A percentile compares a stretch with the other conserved stretches of the same genome.
Evolutionary conservation across 2,888 invertebrate species (phyloP).

Genomic region (Brenthis hecate): DNA sequence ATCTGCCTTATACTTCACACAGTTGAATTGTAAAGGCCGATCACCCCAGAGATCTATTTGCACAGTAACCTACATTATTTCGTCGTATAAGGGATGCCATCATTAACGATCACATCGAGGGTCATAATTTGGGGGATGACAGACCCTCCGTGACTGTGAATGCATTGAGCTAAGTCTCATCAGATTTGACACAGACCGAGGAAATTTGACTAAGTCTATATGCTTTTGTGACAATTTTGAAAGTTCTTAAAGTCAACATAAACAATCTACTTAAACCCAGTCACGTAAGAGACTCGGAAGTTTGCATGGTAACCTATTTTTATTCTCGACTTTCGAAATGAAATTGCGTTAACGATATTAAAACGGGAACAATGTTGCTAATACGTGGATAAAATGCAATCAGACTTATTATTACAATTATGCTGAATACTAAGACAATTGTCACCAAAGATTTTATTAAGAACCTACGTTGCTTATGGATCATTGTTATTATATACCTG

Average conservation of each 20-base stretch:
- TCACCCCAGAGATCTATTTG: conserved; percentile 71
- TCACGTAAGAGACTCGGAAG: conserved; percentile 43
- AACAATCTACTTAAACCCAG: conserved; percentile 45
- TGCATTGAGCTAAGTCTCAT: conserved; percentile 63
- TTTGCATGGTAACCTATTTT: conserved; percentile 43
- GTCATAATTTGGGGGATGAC: conserved; percentile 67
- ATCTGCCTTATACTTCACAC: conserved; percentile 29
- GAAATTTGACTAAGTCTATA: conserved; percentile 56
- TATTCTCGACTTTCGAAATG: conserved; percentile 40
- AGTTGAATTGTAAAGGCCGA: conserved; percentile 53
- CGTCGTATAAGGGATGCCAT: conserved; percentile 74
- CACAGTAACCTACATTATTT: conserved; percentile 81
- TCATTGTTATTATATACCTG: background rate
- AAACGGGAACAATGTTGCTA: conserved; percentile 33
- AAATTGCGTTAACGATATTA: conserved; percentile 42
- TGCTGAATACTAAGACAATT: background rate
- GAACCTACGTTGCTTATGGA: too few relatives aligned
- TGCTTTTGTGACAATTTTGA: conserved; percentile 52
- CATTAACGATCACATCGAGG: conserved; percentile 74
- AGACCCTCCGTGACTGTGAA: conserved; percentile 76
- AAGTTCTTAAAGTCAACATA: conserved; percentile 54
- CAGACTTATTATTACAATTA: conserved; percentile 8
- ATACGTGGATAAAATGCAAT: conserved; percentile 28
- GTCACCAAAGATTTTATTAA: too few relatives aligned
- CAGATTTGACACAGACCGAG: conserved; percentile 48